Base-by-base conservation (phyloP, 2,888 invertebrate species). In the Mythimna ferrago region DNA sequence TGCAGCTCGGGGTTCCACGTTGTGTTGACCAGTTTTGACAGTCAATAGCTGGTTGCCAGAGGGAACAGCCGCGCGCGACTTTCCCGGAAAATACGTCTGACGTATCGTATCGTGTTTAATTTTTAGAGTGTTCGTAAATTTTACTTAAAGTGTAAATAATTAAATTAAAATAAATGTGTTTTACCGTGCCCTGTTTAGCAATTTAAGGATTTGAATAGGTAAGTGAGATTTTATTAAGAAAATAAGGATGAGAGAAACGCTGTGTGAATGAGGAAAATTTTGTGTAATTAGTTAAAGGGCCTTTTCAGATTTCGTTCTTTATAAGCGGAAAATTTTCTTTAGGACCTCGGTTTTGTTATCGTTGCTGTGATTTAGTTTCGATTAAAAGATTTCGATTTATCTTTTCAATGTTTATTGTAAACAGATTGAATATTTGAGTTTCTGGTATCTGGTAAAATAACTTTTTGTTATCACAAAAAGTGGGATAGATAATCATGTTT, bases 1-100 rank as follows among this genome's bases (percentile, higher is more conserved):
- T 95, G 95, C 95, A 95, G 95, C 92, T 93, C 89, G 89, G 90
- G 89, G 89, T 90, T 78, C 84, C 89, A 91, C 90, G 88, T 90
- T 90, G 91, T 88, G 90, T 91, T 86, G 87, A 85, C 79, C 81
- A 82, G 71, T 85, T 80, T 83, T 92, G 92, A 92, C 95, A 96
- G 96, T 96, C 95, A 93, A 94, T 94, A 93, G 90, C 86, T 86
- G 87, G 79, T 89, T 88, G 86, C 84, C 76, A 78, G 44, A 60
- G 86, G 86, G 90, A 86, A 78, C 86, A 91, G 91, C 85, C 92
- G 93, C 82, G 87, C 87, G 86, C 85, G 84, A 70, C 73, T 78
- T 74, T 72, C 66, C 75, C 56, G 32, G 32, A 69, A 78, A 78
- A 73, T 82, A 81, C 80, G 73, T 78, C 74, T 86, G 73, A 78